These are phyloP conservation scores for Amblyteles armatorius DNA, from an alignment of 2,888 invertebrate species.

Conservation along the genomic window DNA sequence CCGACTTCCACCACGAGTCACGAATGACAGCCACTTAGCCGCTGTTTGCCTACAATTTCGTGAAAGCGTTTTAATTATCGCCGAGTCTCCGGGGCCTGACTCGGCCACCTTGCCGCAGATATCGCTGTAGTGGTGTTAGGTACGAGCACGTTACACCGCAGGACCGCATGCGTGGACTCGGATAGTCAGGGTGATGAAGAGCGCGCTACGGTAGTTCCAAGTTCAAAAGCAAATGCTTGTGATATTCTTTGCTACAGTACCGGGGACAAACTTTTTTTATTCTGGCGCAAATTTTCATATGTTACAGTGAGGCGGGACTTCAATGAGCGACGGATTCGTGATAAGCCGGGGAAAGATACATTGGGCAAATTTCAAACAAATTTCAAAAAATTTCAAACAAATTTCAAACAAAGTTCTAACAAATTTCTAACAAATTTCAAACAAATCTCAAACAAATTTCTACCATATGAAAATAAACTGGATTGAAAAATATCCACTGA, in stretches of 20 bases:
- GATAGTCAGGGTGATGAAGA: neutral
- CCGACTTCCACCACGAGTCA: slow-evolving; percentile 82
- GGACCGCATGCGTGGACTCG: neutral
- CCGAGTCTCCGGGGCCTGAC: slow-evolving; percentile 45
- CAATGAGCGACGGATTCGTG: too few relatives aligned
- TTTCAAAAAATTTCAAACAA: too few relatives aligned
- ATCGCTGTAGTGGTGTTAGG: neutral
- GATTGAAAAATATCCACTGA: too few relatives aligned
- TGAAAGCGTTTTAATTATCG: slow-evolving; percentile 83
- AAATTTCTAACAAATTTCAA: too few relatives aligned
- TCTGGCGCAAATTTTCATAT: too few relatives aligned
- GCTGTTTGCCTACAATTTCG: slow-evolving; percentile 84
- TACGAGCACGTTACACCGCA: neutral
- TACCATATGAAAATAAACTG: too few relatives aligned
- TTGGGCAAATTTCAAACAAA: too few relatives aligned
- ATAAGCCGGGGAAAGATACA: too few relatives aligned
- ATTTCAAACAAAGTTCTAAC: too few relatives aligned
- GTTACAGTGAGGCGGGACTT: too few relatives aligned
- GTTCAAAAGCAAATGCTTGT: neutral
- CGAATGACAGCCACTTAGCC: slow-evolving; percentile 85
- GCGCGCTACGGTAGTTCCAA: neutral
- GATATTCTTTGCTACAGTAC: neutral
- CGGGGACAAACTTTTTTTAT: too few relatives aligned
- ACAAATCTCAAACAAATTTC: too few relatives aligned
- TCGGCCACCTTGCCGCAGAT: slow-evolving; percentile 41